These are phyloP conservation scores for Rhinolophus sinicus DNA, from an alignment of 2,113 vertebrate species.

Conservation along the genomic window DNA sequence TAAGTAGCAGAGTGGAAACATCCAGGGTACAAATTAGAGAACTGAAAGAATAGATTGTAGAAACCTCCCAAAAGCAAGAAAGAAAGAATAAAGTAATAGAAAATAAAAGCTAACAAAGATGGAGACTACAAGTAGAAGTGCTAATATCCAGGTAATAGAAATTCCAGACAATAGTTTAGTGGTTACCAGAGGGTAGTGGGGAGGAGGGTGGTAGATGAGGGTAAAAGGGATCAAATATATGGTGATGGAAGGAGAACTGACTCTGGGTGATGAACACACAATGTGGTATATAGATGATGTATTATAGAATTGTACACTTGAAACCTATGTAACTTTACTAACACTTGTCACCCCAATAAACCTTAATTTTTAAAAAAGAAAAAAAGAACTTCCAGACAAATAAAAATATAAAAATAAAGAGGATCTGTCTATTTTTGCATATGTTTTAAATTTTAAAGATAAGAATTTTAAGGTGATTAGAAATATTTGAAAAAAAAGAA, in stretches of 20 bases:
- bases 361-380: too few relatives aligned
- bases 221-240: too few relatives aligned
- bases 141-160: background rate
- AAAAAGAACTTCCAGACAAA: background rate
- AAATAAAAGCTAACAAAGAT: background rate
- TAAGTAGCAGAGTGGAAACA: background rate
- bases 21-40: background rate
- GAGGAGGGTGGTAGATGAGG: too few relatives aligned
- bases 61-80: background rate
- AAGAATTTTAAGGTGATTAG: background rate
- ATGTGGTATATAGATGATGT: too few relatives aligned
- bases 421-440: background rate
- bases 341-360: too few relatives aligned
- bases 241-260: too few relatives aligned
- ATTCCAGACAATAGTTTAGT: background rate
- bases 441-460: background rate
- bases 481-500: background rate
- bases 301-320: too few relatives aligned
- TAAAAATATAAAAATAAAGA: constrained; percentile 1
- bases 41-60: background rate
- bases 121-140: background rate
- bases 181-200: too few relatives aligned
- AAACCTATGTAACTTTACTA: too few relatives aligned
- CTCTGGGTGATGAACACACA: too few relatives aligned
- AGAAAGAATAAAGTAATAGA: background rate